Percentiles rank a stretch among this genome's conserved stretches.
phyloP scores from a whole-genome alignment of 2,113 vertebrate species.

The Burhinus oedicnemus region DNA sequence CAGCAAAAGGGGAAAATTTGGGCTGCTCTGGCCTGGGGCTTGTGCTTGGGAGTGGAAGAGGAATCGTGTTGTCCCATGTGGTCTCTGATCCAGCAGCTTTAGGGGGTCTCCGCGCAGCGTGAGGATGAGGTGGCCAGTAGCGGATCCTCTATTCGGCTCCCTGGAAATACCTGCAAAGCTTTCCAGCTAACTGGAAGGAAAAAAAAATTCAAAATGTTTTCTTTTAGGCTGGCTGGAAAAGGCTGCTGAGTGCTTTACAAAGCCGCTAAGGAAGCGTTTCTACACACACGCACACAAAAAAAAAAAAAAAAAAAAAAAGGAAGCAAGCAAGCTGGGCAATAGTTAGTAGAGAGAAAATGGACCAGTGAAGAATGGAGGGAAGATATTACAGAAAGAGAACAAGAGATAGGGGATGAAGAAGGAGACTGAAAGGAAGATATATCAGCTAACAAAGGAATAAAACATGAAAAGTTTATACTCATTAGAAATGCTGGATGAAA shows the following conservation, averaged over 20 bases:
- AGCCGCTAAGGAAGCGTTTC: neutral
- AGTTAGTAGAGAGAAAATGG: too few relatives aligned
- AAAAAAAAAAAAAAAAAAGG: too few relatives aligned
- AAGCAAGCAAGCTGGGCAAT: too few relatives aligned
- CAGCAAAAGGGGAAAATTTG: neutral
- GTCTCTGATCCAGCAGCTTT: neutral
- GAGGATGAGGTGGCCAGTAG: neutral
- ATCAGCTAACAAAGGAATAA: too few relatives aligned
- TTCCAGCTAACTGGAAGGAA: neutral
- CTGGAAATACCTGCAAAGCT: neutral
- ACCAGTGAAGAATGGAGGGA: too few relatives aligned
- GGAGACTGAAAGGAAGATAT: too few relatives aligned
- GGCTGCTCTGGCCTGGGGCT: neutral
- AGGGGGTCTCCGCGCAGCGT: neutral
- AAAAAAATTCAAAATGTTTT: neutral
- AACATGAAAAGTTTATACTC: too few relatives aligned
- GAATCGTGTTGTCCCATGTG: rapidly evolving
- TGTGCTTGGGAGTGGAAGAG: neutral
- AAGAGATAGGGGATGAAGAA: too few relatives aligned
- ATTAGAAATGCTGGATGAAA: too few relatives aligned
- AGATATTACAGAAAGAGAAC: too few relatives aligned
- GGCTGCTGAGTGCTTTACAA: rapidly evolving
- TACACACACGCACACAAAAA: too few relatives aligned
- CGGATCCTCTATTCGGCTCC: neutral
- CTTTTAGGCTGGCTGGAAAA: neutral